phyloP scores from a whole-genome alignment of 37 sponge, comb jelly and placozoan species.

The Geodia barretti region DNA sequence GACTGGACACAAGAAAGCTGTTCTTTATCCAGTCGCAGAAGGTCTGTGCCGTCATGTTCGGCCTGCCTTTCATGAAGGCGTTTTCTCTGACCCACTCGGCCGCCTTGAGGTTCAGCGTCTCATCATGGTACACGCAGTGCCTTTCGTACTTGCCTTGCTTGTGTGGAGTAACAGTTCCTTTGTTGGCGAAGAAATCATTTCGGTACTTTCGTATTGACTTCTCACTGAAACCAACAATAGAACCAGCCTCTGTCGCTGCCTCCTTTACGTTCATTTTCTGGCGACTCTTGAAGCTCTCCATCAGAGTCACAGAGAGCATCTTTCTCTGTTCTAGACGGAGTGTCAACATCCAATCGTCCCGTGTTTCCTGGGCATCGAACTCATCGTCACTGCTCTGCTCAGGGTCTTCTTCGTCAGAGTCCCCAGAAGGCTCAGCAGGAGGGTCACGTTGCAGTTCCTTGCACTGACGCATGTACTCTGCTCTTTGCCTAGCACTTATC shows the following conservation, averaged over 20 bases:
- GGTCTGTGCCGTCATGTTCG: constrained; percentile 10
- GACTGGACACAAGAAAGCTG: neutral
- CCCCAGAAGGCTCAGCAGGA: no score
- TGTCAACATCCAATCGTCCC: neutral
- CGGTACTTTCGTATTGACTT: neutral
- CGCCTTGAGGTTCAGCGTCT: constrained; percentile 21
- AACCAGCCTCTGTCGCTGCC: constrained; percentile 6
- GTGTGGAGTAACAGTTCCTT: neutral
- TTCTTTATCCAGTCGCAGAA: constrained; percentile 52
- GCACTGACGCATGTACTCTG: no score
- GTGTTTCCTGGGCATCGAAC: neutral
- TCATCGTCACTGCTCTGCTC: no score
- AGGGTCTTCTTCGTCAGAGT: no score
- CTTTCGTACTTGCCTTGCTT: constrained; percentile 15
- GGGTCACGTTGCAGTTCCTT: no score
- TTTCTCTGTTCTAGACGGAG: neutral
- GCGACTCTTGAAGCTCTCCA: neutral
- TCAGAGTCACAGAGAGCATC: constrained; percentile 1
- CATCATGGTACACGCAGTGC: constrained; percentile 18
- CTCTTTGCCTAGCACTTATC: no score
- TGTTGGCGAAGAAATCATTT: neutral
- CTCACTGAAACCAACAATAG: constrained; percentile 1
- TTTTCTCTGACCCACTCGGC: constrained; percentile 17
- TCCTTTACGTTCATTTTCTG: neutral
- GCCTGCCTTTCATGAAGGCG: constrained; percentile 10